Percentiles rank a stretch among this genome's conserved stretches.
phyloP scores from a whole-genome alignment of 2,113 vertebrate genomes.

The Leucosticte australis region DNA sequence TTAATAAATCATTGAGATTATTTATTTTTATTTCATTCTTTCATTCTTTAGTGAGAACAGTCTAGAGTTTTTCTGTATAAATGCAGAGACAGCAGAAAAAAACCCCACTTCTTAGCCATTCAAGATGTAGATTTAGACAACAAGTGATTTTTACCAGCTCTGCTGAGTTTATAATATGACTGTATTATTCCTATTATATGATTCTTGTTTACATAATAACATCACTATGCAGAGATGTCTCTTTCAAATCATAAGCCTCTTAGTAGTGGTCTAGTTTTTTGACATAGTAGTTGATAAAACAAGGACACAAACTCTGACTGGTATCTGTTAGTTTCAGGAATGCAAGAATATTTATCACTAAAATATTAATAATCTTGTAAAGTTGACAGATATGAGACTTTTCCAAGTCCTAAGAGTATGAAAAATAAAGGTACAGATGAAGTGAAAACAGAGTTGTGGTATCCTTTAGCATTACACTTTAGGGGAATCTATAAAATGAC shows the following conservation, averaged over 20 bases:
- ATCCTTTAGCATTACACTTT: conserved; percentile 59
- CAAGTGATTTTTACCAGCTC: background rate
- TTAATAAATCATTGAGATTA: background rate
- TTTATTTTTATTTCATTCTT: background rate
- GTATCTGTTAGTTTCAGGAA: background rate
- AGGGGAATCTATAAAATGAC: conserved; percentile 69
- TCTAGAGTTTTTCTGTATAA: background rate
- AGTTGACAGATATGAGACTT: conserved; percentile 19
- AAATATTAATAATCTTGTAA: conserved; percentile 12
- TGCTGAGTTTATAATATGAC: background rate
- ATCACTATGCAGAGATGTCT: background rate
- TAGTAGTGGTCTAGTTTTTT: background rate
- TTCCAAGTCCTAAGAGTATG: background rate
- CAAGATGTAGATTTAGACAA: background rate
- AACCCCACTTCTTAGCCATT: background rate
- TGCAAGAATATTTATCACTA: background rate
- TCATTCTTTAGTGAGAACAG: background rate
- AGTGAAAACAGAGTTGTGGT: conserved; percentile 31
- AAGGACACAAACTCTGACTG: background rate
- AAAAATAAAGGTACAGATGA: conserved; percentile 26
- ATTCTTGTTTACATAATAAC: background rate
- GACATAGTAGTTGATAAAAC: background rate
- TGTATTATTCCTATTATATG: background rate
- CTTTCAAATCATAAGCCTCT: background rate
- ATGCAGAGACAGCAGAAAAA: background rate